Evolutionary conservation across 2,113 vertebrate species (phyloP), one percentile per base, ranked within the genome.

Genomic region (Oriolus oriolus): DNA sequence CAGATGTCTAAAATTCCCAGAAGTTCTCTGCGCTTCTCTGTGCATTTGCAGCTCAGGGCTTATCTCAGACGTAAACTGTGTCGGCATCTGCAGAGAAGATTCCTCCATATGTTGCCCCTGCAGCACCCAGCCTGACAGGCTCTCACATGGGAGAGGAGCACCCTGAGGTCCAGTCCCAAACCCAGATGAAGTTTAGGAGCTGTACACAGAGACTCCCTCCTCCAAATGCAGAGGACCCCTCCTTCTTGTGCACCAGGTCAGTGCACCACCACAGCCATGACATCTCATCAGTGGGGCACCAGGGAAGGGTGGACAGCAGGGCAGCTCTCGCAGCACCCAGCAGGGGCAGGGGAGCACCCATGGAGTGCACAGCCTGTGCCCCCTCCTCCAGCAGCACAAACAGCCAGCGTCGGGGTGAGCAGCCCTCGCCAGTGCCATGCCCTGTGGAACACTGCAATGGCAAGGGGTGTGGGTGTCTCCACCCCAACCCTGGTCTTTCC

Each of bases 1-100:
- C 91, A 92, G 83, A 92, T 84, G 91, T 84, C 64, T 81, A 39
- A 66, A 93, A 77, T 93, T 93, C 80, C 89, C 93, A 84, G 84
- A 66, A 90, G 64, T 56, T 87, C 50, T 45, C 79, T 66, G 69
- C 63, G 70, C 8, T 39, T 82, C 81, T 71, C 75, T n/a, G 33
- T 27, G 39, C 16, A 2, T 22, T 45, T 41, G 42, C 65, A 63
- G 65, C 60, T 82, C 74, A 45, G 60, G 7, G 11, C 30, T 95
- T 94, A 79, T 96, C 90, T 94, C 65, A 42, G 68, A 65, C 2
- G 0, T 49, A 73, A 94, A 81, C 27, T 3, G 8, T 7, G 16
- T 37, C 1, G 0, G 83, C 28, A 17, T 92, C 81, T 87, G 74
- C 69, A 54, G 68, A 53, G 79, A 49, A 59, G 39, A 21, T 16